phyloP scores from a whole-genome alignment of 2,888 invertebrate species.

The Caenorhabditis virilis region DNA sequence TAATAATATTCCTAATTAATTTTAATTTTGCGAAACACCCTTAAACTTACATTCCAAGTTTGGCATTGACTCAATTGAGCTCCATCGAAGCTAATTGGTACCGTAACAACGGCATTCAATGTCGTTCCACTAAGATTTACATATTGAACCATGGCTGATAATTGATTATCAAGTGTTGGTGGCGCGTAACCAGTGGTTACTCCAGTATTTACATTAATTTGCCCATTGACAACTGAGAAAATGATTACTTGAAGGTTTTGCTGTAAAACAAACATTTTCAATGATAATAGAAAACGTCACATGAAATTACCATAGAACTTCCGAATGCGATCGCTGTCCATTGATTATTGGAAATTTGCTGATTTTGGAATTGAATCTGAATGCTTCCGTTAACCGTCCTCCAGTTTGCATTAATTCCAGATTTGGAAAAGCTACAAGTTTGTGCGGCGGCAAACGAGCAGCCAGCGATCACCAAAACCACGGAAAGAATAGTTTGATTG shows the following conservation, averaged over 20 bases:
- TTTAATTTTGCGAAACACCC: too few relatives aligned
- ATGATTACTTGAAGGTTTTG: conserved; percentile 23
- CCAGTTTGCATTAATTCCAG: conserved; percentile 15
- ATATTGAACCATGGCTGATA: conserved; percentile 8
- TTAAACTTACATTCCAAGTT: conserved; percentile 36
- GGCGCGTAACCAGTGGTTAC: conserved; percentile 23
- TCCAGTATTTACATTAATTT: conserved; percentile 24
- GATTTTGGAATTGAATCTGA: conserved; percentile 28
- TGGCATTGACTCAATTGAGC: conserved; percentile 27
- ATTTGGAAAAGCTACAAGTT: conserved; percentile 15
- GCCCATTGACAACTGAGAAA: conserved; percentile 20
- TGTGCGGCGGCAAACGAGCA: neutral
- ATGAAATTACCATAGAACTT: conserved; percentile 6
- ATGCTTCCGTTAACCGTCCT: conserved; percentile 15
- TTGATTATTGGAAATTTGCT: conserved; percentile 19
- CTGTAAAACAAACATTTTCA: conserved; percentile 3
- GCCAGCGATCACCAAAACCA: neutral
- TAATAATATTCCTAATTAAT: too few relatives aligned
- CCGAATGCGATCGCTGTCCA: conserved; percentile 37
- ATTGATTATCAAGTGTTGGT: conserved; percentile 18
- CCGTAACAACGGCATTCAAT: conserved; percentile 14
- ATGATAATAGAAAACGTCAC: too few relatives aligned
- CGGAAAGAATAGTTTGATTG: neutral
- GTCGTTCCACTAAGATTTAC: conserved; percentile 19
- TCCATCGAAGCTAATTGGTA: conserved; percentile 24